Base-by-base conservation (phyloP, 2,797 vertebrate species). In the Anas bernieri region DNA sequence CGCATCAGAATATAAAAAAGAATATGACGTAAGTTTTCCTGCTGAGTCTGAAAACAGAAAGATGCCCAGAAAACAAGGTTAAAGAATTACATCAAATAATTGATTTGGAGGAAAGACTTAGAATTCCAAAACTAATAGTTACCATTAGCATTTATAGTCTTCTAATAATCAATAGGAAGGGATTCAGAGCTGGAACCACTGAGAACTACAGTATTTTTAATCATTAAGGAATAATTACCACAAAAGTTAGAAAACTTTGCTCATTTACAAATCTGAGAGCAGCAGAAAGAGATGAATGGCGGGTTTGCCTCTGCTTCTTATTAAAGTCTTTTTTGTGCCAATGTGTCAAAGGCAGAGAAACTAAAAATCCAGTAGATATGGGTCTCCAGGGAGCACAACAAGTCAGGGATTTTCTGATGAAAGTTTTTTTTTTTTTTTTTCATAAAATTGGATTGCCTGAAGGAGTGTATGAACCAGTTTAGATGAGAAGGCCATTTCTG, bases 391-490 rank as follows among this genome's bases (percentile, higher is more conserved):
- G 95, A 95, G 22, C 17, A 75, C 13, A 94, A 68, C 0, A 0
- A 92, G 92, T 64, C 92, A 83, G 37, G 77, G 88, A 81, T 92
- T 93, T 92, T 91, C 56, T 83, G 83, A 96, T 94, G 31, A 92
- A 96, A 94, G 68, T 61, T 73, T 8, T 93, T 90, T 17, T 21
- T 43, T 43, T 43, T 59, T 67, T 90, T 61, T 37, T 37, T 21
- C 92, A 75, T 72, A 83, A 93, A 94, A 89, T 78, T 91, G 64
- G 61, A 87, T 87, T 83, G 93, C 94, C 96, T 92, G 68, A 85
- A 95, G 95, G 92, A 94, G 92, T 14, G 10, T 61, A 56, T 93
- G 94, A 96, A 95, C 93, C 86, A 96, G 88, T 96, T 96, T 88
- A 92, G 78, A 95, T 88, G 90, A 95, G 88, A 93, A 45, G 70